Evolutionary conservation across 2,888 invertebrate species (phyloP).

Genomic region (Drosophila ezoana): DNA sequence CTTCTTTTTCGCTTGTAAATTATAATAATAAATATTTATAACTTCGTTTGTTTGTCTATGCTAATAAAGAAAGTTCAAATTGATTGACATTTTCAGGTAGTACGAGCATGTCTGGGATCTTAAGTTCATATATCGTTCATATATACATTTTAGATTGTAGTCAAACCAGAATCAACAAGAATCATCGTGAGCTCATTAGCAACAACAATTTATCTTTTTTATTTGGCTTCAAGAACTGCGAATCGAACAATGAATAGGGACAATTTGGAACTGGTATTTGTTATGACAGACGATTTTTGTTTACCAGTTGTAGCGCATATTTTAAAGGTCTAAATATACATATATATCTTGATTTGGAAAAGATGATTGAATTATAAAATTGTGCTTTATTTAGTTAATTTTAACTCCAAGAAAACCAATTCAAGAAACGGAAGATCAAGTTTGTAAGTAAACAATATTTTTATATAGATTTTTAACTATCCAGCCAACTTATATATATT

Average conservation of each 20-base stretch:
- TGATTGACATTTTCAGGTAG: conserved; percentile 35
- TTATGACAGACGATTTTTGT: not conserved
- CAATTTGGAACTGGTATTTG: conserved; percentile 31
- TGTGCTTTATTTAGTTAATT: too few species aligned
- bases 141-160: conserved; percentile 62
- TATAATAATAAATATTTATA: conserved; percentile 66
- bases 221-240: conserved; percentile 12
- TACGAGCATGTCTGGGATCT: not conserved
- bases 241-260: conserved; percentile 29
- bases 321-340: not conserved
- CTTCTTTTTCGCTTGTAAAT: conserved; percentile 31
- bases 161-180: conserved; percentile 48
- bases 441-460: too few species aligned
- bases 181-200: conserved; percentile 47
- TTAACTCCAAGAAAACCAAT: too few species aligned
- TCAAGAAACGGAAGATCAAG: too few species aligned
- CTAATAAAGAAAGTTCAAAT: conserved; percentile 63
- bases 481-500: too few species aligned
- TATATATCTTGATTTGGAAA: too few species aligned
- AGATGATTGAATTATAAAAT: too few species aligned
- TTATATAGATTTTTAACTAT: too few species aligned
- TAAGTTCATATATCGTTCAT: conserved; percentile 8
- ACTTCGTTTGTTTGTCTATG: conserved; percentile 31
- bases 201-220: conserved; percentile 4
- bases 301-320: not conserved